Percentiles rank a stretch among this genome's conserved stretches.
phyloP scores from a whole-genome alignment of 2,888 invertebrate genomes.

The Eupsilia transversa region DNA sequence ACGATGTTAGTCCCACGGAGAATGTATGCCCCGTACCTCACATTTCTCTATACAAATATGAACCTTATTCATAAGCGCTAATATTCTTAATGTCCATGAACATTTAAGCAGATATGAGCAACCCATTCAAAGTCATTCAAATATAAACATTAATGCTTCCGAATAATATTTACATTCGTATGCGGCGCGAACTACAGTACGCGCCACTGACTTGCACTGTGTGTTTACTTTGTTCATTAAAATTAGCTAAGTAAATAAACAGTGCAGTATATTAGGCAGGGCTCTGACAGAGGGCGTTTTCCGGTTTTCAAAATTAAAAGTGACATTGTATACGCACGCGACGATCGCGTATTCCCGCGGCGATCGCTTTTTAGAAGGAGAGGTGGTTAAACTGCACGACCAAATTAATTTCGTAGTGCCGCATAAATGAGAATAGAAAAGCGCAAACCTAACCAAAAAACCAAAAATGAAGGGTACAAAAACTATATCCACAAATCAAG shows the following conservation, averaged over 20 bases:
- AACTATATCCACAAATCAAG: slow-evolving; percentile 25
- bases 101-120: not conserved
- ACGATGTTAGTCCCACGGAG: no score
- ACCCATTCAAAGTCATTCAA: not conserved
- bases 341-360: no score
- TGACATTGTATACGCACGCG: no score
- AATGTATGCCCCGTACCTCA: no score
- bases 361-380: no score
- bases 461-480: no score
- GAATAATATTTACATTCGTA: not conserved
- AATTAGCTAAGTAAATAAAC: not conserved
- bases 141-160: not conserved
- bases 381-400: no score
- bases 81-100: not conserved
- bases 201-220: no score
- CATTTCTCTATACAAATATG: not conserved
- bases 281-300: no score
- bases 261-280: not conserved
- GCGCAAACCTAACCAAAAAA: not conserved
- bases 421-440: not conserved
- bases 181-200: no score
- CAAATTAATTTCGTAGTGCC: not conserved
- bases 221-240: no score
- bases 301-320: no score
- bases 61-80: not conserved